Conservation (phyloP, 2,888 invertebrate species). For the Labia minor region DNA sequence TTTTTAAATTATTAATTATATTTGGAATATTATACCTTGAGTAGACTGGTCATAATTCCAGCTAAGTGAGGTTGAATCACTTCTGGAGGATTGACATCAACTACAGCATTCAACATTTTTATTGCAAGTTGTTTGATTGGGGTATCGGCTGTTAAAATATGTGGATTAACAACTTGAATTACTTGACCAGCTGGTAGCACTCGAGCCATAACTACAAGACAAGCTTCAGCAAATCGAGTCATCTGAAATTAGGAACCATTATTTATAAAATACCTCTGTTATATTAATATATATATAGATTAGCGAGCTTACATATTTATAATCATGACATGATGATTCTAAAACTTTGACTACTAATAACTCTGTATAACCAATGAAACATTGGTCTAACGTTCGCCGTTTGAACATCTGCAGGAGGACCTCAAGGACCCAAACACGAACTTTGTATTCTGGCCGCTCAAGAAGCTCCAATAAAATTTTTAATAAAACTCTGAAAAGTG, state of each 20-base stretch:
- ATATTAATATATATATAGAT: too few species aligned
- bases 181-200: slow-evolving; percentile 72
- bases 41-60: slow-evolving; percentile 77
- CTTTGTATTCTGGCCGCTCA: slow-evolving; percentile 44
- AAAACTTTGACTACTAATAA: slow-evolving; percentile 80
- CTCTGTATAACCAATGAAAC: slow-evolving; percentile 83
- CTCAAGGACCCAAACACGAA: slow-evolving; percentile 42
- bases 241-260: slow-evolving; percentile 47
- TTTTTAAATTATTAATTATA: too few species aligned
- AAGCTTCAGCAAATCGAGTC: slow-evolving; percentile 74
- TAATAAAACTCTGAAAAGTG: slow-evolving; percentile 41
- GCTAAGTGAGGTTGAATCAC: slow-evolving; percentile 63
- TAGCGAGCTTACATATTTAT: slow-evolving; percentile 42
- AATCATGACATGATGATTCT: slow-evolving; percentile 61
- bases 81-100: slow-evolving; percentile 61
- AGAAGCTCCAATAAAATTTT: slow-evolving; percentile 68
- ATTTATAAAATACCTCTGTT: too few species aligned
- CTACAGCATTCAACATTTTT: slow-evolving; percentile 77
- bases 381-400: slow-evolving; percentile 58
- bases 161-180: slow-evolving; percentile 64
- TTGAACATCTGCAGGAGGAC: slow-evolving; percentile 78
- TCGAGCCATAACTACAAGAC: slow-evolving; percentile 62
- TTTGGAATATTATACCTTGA: slow-evolving; percentile 49
- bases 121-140: slow-evolving; percentile 85
- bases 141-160: slow-evolving; percentile 77